phyloP scores from a whole-genome alignment of 2,888 invertebrate species.

The Drosophila picticornis region DNA sequence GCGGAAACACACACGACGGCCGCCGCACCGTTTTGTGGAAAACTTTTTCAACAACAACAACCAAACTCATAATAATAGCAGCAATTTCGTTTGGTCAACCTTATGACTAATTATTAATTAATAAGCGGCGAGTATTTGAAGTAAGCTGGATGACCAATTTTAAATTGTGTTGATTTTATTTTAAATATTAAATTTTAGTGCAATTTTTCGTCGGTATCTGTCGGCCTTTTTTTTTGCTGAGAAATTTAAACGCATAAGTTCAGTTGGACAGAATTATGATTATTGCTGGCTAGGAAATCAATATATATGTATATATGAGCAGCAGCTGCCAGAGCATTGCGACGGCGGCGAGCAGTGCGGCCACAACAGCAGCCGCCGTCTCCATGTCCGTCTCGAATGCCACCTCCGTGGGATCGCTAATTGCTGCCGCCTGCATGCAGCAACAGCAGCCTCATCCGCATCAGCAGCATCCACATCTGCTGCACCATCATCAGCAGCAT shows the following conservation, averaged over 20 bases:
- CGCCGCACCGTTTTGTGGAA: conserved; percentile 57
- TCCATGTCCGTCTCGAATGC: conserved; percentile 71
- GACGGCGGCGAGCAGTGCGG: conserved; percentile 69
- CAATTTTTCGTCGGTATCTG: conserved; percentile 61
- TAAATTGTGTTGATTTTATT: not conserved
- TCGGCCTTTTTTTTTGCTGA: conserved; percentile 20
- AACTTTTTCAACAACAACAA: conserved; percentile 63
- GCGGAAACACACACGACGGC: conserved; percentile 71
- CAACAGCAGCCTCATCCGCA: conserved; percentile 15
- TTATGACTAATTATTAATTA: conserved; percentile 60
- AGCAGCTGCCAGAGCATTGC: conserved; percentile 83
- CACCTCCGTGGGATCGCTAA: conserved; percentile 70
- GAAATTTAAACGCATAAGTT: conserved; percentile 18
- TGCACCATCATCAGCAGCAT: conserved; percentile 36
- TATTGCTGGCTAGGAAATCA: conserved; percentile 75
- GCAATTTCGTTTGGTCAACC: conserved; percentile 51
- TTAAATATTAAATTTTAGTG: conserved; percentile 12
- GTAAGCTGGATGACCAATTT: conserved; percentile 17
- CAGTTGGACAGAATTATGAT: conserved; percentile 44
- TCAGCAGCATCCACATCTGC: not conserved
- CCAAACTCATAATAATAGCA: conserved; percentile 40
- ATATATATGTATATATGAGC: conserved; percentile 74
- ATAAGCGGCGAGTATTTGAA: conserved; percentile 23
- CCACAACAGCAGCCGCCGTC: conserved; percentile 67
- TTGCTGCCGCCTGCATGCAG: conserved; percentile 68